Conservation (phyloP, 2,797 vertebrate species). For the Enteromius mattozi region DNA sequence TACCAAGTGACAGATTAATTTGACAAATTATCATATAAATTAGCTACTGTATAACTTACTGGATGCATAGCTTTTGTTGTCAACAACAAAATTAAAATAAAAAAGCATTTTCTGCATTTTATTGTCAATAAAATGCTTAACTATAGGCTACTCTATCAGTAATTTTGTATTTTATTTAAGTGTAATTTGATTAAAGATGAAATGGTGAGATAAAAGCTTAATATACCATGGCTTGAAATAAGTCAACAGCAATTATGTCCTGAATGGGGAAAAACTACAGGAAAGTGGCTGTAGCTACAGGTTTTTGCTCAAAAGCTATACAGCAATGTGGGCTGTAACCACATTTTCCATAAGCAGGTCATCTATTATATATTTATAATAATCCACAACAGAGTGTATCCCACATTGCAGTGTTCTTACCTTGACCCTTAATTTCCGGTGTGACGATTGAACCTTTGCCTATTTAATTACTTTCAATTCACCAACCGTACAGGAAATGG, state of each 20-base stretch:
- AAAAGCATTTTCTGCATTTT: background rate
- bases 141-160: background rate
- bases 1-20: background rate
- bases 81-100: background rate
- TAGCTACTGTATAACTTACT: background rate
- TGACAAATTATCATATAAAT: background rate
- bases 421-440: background rate
- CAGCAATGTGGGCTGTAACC: background rate
- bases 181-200: no score
- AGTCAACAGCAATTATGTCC: background rate
- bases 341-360: background rate
- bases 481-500: background rate
- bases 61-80: background rate
- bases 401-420: background rate
- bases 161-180: background rate
- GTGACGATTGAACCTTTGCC: background rate
- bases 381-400: background rate
- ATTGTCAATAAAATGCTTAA: background rate
- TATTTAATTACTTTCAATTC: background rate
- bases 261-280: no score
- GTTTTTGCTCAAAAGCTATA: background rate
- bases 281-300: background rate
- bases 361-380: background rate
- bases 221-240: background rate
- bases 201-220: no score